Base-by-base conservation (phyloP, 2,113 vertebrate genomes). In the Semicossyphus pulcher region DNA sequence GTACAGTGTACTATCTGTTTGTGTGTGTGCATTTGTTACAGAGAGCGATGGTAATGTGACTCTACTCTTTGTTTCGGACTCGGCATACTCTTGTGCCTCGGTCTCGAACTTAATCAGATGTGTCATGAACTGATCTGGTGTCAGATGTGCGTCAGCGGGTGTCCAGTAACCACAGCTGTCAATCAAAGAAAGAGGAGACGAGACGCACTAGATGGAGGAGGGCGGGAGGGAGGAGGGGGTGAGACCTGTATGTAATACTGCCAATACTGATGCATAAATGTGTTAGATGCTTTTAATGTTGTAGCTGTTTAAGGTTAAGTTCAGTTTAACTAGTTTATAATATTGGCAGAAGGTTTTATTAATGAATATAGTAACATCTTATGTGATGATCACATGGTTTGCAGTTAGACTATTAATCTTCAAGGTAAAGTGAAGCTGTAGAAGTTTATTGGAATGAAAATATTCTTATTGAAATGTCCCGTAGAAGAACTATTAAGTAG, bases 81-180 rank as follows among this genome's bases (percentile, higher is more conserved):
- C n/a, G 16, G 20, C 2, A 25, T 18, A 10, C 15, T 20, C 23
- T 70, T 75, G 69, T 41, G 31, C 23, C 29, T 48, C 3, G n/a
- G n/a, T 78, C 71, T 45, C 6, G 12, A 74, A 31, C 16, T n/a
- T n/a, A 44, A 41, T 31, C 6, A 49, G 18, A 67, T 29, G 12
- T 54, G 80, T 88, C 70, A 42, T 58, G 57, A 68, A 63, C 58
- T 76, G 78, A 73, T 80, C 56, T 78, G 84, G 82, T 89, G 68
- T 91, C 83, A 77, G 72, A 71, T 87, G 48, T 32, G 26, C 51
- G 51, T 58, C 16, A 37, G 39, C 28, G n/a, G 79, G 85, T 88
- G 71, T 90, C 73, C 53, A 41, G 58, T 82, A 56, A 85, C 37
- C 7, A 44, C 56, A 78, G 60, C 57, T 59, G 51, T 72, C 32